These are phyloP conservation scores for Temnothorax curvispinosus DNA, from an alignment of 1,140 invertebrate species.

Conservation along the genomic window DNA sequence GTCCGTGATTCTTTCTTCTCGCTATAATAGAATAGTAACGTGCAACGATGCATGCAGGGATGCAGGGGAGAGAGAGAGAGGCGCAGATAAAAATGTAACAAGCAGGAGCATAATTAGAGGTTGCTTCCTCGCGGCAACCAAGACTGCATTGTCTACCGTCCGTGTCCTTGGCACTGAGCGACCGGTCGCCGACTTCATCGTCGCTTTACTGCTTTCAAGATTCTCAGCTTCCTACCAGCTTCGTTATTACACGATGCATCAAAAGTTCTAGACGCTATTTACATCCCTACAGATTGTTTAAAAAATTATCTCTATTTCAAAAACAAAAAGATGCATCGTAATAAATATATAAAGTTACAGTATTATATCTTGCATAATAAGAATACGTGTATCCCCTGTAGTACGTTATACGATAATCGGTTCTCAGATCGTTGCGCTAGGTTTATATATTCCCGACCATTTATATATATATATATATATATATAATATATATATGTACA, in stretches of 20 bases:
- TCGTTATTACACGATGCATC: not conserved
- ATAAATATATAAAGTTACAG: not conserved
- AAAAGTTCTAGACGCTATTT: not conserved
- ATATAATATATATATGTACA: not conserved
- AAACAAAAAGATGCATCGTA: not conserved
- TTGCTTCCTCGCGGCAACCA: constrained; percentile 69
- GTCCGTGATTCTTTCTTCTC: not conserved
- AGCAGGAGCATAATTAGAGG: constrained; percentile 66
- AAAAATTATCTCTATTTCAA: not conserved
- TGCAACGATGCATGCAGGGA: constrained; percentile 40
- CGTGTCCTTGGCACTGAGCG: constrained; percentile 81
- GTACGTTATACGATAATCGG: not conserved
- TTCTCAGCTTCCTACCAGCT: not conserved
- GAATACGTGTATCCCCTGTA: not conserved
- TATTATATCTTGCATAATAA: not conserved
- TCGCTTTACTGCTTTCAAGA: constrained; percentile 50
- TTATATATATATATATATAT: too few species aligned
- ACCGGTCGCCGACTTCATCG: constrained; percentile 79
- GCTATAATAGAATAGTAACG: constrained; percentile 35
- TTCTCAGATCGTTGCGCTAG: not conserved
- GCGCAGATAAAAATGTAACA: constrained; percentile 67
- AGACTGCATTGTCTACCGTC: constrained; percentile 76
- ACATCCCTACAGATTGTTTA: not conserved
- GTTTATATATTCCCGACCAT: not conserved
- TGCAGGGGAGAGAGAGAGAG: not conserved